Percentiles rank a stretch among this genome's conserved stretches.
Conservation (phyloP, 2,888 invertebrate genomes). For the Drosophila meridionalis region DNA sequence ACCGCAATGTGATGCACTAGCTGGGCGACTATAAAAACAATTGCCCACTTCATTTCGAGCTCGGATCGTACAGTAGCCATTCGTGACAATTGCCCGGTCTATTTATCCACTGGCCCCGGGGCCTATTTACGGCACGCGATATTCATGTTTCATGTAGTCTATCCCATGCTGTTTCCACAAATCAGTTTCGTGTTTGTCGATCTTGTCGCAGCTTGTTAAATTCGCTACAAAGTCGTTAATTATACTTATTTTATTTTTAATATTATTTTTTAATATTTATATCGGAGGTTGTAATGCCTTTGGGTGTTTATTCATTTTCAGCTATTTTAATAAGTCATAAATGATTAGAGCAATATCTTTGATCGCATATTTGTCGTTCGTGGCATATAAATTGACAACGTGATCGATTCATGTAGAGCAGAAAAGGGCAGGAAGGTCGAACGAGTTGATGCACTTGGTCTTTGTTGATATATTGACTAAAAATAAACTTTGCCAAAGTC, state of each 20-base stretch:
- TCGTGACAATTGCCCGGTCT: conserved; percentile 17
- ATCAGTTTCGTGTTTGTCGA: conserved; percentile 15
- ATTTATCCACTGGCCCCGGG: conserved; percentile 47
- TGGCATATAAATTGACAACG: neutral
- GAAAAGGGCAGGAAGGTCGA: neutral
- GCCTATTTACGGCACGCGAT: conserved; percentile 46
- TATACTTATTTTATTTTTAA: conserved; percentile 1
- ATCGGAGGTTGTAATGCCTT: conserved; percentile 1
- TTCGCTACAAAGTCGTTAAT: conserved; percentile 43
- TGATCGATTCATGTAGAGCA: neutral
- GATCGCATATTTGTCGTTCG: neutral
- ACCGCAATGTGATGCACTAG: conserved; percentile 54
- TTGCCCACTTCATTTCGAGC: conserved; percentile 54
- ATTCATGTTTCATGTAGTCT: conserved; percentile 54
- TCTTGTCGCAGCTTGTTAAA: conserved; percentile 34
- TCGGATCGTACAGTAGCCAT: neutral
- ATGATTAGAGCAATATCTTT: neutral
- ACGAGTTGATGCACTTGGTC: neutral
- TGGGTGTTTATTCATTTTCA: neutral
- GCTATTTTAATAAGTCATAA: neutral
- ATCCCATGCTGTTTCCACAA: neutral
- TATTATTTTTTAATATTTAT: conserved; percentile 1
- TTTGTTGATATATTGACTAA: conserved; percentile 1
- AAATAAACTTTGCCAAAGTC: neutral
- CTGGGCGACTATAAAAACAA: conserved; percentile 29